Conservation (phyloP, 2,113 vertebrate species). For the Eleginops maclovinus region DNA sequence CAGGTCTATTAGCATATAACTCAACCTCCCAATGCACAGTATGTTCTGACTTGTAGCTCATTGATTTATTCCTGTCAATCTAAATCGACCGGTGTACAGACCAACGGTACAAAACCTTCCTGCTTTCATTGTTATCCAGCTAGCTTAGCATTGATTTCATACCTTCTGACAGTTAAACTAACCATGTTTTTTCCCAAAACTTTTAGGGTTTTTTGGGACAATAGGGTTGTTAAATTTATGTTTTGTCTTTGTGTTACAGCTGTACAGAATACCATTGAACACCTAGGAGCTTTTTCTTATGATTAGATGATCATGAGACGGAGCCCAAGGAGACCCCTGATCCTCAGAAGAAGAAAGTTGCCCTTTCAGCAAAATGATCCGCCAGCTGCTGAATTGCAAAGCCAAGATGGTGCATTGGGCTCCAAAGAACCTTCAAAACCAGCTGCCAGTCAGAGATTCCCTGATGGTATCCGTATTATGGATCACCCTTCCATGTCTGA, state of each 20-base stretch:
- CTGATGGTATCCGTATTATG: conserved; percentile 88
- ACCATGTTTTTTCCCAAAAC: too few relatives aligned
- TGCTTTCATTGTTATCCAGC: not conserved
- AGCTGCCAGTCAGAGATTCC: conserved; percentile 73
- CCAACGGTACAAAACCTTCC: not conserved
- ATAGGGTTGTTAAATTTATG: not conserved
- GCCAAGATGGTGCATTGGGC: conserved; percentile 39
- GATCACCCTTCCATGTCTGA: conserved; percentile 90
- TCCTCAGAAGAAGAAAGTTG: conserved; percentile 93
- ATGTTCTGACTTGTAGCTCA: not conserved
- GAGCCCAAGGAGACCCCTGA: conserved; percentile 93
- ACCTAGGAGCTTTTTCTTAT: conserved; percentile 45
- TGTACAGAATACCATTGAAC: conserved; percentile 47
- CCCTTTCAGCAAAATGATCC: conserved; percentile 82
- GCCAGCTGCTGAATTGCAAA: conserved; percentile 31
- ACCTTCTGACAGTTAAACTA: conserved; percentile 6
- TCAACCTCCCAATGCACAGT: rapidly evolving
- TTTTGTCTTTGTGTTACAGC: conserved; percentile 3
- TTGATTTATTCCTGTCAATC: not conserved
- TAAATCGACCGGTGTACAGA: not conserved
- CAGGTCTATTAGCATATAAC: not conserved
- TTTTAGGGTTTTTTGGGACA: not conserved
- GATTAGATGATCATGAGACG: conserved; percentile 88
- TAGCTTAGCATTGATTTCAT: not conserved
- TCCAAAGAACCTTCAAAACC: conserved; percentile 47